These are phyloP conservation scores for Oreotragus oreotragus DNA, from an alignment of 2,113 vertebrate genomes.

Conservation along the genomic window DNA sequence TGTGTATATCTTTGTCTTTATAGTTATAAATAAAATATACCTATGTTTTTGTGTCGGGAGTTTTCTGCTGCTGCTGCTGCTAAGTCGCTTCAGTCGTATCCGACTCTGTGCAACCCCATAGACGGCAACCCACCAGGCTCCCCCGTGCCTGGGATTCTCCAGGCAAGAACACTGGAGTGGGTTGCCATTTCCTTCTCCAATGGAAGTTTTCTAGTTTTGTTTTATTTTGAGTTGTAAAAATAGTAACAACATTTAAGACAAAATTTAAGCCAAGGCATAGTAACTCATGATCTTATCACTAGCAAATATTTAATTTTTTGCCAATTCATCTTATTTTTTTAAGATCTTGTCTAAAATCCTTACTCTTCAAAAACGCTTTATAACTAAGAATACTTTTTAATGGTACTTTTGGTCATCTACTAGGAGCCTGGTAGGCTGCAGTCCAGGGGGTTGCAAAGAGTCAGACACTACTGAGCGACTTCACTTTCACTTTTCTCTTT, in stretches of 20 bases:
- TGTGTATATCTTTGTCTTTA: neutral
- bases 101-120: too few species aligned
- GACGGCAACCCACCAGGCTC: too few species aligned
- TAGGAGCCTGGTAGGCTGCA: neutral
- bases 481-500: too few species aligned
- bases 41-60: neutral
- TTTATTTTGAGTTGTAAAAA: constrained; percentile 1
- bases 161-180: too few species aligned
- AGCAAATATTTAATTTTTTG: neutral
- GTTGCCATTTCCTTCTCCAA: too few species aligned
- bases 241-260: neutral
- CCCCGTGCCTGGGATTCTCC: too few species aligned
- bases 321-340: neutral
- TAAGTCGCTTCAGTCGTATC: too few species aligned
- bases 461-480: too few species aligned
- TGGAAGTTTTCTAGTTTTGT: neutral
- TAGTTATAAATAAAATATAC: neutral
- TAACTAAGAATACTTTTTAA: neutral
- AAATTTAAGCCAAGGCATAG: neutral
- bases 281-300: neutral
- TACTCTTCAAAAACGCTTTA: neutral
- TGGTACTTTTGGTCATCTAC: neutral
- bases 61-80: neutral
- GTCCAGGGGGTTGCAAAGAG: too few species aligned
- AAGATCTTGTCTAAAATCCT: neutral